phyloP scores from a whole-genome alignment of 2,888 invertebrate genomes.

The Entomobrya proxima region DNA sequence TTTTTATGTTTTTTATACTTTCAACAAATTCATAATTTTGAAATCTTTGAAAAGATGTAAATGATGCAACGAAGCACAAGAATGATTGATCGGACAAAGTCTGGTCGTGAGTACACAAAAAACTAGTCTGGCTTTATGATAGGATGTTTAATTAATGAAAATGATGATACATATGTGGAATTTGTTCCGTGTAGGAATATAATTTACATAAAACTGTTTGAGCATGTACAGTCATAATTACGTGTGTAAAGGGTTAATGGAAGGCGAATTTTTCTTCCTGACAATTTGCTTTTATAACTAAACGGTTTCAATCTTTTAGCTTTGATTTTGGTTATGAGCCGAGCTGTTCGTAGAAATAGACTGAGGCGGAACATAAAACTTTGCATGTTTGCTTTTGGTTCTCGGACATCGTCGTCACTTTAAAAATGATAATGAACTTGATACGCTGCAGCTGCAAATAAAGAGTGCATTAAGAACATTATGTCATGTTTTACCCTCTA shows the following conservation, averaged over 20 bases:
- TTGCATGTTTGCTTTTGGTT: not conserved
- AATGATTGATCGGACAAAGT: constrained; percentile 48
- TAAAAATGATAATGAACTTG: not conserved
- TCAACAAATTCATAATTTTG: constrained; percentile 13
- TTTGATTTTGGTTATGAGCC: too few relatives aligned
- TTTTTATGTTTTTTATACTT: not conserved
- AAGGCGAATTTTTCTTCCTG: not conserved
- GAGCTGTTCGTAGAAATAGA: too few relatives aligned
- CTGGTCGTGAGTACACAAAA: not conserved
- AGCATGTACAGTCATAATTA: not conserved
- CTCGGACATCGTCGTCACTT: not conserved
- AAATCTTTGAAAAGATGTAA: not conserved
- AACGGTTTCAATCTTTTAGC: too few relatives aligned
- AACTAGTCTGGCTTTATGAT: not conserved
- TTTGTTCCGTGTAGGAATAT: not conserved
- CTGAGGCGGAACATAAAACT: too few relatives aligned
- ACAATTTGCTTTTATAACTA: too few relatives aligned
- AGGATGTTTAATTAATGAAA: not conserved
- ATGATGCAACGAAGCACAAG: constrained; percentile 31
- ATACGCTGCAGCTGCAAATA: not conserved
- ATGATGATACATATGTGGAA: not conserved
- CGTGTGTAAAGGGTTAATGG: not conserved
- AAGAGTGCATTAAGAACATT: not conserved
- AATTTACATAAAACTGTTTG: not conserved
- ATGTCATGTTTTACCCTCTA: not conserved